Conservation (phyloP, 2,113 vertebrate genomes). For the Podiceps cristatus region DNA sequence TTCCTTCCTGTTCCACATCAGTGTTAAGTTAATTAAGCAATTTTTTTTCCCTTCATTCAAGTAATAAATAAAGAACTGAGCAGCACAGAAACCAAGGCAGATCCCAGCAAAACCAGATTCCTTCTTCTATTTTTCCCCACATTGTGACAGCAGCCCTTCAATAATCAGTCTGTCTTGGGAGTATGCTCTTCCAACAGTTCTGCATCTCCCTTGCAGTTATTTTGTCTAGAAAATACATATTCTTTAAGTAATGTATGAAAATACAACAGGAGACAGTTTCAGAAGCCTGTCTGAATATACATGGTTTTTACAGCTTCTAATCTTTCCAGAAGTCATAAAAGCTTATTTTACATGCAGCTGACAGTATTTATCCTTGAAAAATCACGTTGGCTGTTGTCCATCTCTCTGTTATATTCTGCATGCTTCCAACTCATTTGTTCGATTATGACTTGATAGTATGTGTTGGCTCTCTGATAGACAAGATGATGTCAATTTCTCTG, state of each 20-base stretch:
- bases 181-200: neutral
- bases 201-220: neutral
- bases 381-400: neutral
- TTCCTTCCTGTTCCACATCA: neutral
- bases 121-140: neutral
- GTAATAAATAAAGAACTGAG: neutral
- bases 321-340: neutral
- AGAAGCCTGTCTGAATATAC: neutral
- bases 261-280: neutral
- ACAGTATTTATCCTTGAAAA: neutral
- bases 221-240: neutral
- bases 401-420: neutral
- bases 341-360: neutral
- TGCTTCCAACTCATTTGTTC: neutral
- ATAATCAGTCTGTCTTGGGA: neutral
- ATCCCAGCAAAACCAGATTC: neutral
- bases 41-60: neutral
- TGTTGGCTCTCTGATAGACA: neutral
- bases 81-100: neutral
- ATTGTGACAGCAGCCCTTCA: fast-evolving
- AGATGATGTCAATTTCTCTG: neutral
- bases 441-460: neutral
- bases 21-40: neutral
- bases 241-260: neutral
- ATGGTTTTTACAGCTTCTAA: neutral